These are phyloP conservation scores for Catharus fuscescens DNA, from an alignment of 2,113 vertebrate species.

Conservation along the genomic window DNA sequence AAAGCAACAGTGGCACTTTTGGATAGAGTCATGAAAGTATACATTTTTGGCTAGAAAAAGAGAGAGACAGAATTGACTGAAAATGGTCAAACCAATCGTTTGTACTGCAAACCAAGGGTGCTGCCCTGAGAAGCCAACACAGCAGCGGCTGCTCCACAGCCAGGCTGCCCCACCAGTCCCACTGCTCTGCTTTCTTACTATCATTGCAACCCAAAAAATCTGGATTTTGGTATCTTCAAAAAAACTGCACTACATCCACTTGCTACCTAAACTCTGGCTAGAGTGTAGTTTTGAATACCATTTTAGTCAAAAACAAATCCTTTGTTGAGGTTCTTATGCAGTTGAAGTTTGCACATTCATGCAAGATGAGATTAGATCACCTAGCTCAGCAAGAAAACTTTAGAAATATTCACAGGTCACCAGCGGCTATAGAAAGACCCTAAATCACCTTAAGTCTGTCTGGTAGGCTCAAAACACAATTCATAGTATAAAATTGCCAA, in stretches of 20 bases:
- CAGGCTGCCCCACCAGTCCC: not conserved
- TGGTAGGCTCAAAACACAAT: not conserved
- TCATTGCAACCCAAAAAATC: accelerated
- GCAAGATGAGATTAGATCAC: not conserved
- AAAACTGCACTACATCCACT: not conserved
- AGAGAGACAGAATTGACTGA: not conserved
- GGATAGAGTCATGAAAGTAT: not conserved
- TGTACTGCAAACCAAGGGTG: not conserved
- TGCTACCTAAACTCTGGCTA: not conserved
- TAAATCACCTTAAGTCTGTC: not conserved
- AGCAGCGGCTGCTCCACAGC: not conserved
- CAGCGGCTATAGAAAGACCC: not conserved
- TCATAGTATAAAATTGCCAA: not conserved
- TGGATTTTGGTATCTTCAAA: not conserved
- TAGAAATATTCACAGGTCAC: not conserved
- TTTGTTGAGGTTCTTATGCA: not conserved
- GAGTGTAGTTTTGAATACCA: not conserved
- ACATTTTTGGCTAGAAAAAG: not conserved
- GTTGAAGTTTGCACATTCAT: not conserved
- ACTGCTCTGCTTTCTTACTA: not conserved
- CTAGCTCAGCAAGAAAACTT: not conserved
- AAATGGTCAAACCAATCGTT: not conserved
- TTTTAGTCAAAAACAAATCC: not conserved
- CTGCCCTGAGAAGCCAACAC: not conserved
- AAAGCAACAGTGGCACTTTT: not conserved